A percentile compares a stretch with the other conserved stretches of the same genome.
These are phyloP conservation scores for Philonicus albiceps DNA, from an alignment of 2,888 invertebrate genomes.

Conservation along the genomic window DNA sequence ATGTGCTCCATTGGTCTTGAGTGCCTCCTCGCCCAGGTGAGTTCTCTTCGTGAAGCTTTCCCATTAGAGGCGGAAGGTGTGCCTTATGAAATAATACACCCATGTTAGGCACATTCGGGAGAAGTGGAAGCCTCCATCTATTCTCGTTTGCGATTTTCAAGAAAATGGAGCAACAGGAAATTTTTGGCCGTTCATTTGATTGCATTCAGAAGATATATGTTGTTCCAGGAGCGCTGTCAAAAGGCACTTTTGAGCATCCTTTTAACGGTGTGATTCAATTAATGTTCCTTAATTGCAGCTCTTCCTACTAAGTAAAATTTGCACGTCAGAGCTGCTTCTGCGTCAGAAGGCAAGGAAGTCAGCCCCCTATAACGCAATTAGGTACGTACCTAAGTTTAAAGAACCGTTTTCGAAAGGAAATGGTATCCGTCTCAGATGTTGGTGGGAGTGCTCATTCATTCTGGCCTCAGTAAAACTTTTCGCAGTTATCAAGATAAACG, in stretches of 20 bases:
- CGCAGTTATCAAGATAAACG: neutral
- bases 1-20: neutral
- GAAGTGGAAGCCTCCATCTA: neutral
- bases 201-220: neutral
- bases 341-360: neutral
- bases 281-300: neutral
- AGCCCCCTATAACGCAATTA: neutral
- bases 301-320: neutral
- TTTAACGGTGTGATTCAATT: neutral
- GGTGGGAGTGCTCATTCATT: neutral
- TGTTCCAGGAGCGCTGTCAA: neutral
- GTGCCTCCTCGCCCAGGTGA: neutral
- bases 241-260: neutral
- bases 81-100: neutral
- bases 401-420: neutral
- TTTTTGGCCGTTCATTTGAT: neutral
- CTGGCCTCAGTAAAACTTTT: neutral
- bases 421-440: neutral
- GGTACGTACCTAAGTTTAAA: neutral
- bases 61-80: neutral
- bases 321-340: neutral
- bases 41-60: neutral
- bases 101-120: neutral
- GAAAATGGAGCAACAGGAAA: neutral
- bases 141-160: neutral